Evolutionary conservation across 2,113 vertebrate genomes (phyloP).

Genomic region (Xiphophorus hellerii): DNA sequence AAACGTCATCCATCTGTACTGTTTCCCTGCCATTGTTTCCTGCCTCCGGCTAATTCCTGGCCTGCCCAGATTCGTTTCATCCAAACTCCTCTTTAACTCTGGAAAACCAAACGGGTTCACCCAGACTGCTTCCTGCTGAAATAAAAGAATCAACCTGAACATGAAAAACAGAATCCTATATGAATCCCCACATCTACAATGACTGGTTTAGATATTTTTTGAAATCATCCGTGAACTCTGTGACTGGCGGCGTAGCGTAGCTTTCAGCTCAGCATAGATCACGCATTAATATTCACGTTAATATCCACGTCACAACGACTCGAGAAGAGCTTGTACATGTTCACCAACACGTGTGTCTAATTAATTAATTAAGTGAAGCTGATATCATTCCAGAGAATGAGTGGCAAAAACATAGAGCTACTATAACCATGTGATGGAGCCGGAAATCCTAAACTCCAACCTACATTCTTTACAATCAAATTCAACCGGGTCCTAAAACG

Average conservation of each 20-base stretch:
- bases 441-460: background rate
- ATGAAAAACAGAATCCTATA: background rate
- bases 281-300: background rate
- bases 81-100: background rate
- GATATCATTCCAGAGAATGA: background rate
- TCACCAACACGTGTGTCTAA: background rate
- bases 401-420: background rate
- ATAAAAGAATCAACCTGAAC: background rate
- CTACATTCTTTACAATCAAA: background rate
- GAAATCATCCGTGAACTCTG: too few relatives aligned
- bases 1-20: constrained; percentile 28
- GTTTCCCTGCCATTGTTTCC: constrained; percentile 20
- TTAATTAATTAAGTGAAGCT: background rate
- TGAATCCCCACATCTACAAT: background rate
- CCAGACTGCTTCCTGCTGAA: background rate
- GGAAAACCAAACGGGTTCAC: background rate
- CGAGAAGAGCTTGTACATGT: background rate
- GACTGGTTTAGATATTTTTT: background rate
- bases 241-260: background rate
- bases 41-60: constrained; percentile 68
- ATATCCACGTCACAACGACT: background rate
- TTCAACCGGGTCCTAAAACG: background rate
- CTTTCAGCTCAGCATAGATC: background rate
- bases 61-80: constrained; percentile 59
- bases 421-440: background rate